Percentiles rank a stretch among this genome's conserved stretches.
phyloP scores from a whole-genome alignment of 2,113 vertebrate species.

The Fregetta grallaria region DNA sequence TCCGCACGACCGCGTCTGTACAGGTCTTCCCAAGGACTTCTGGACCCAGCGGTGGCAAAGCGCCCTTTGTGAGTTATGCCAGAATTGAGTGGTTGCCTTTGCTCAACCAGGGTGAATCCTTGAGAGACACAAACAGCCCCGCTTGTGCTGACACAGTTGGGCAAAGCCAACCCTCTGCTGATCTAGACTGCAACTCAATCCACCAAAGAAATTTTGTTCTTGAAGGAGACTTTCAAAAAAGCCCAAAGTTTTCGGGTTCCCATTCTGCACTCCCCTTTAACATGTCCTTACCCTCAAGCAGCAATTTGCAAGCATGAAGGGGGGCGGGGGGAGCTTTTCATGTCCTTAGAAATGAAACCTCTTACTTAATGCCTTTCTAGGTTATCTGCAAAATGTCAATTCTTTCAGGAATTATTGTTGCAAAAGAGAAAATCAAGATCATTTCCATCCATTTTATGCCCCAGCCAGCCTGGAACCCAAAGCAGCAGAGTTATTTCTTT shows the following conservation, averaged over 20 bases:
- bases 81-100: not conserved
- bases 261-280: not conserved
- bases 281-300: not conserved
- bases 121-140: accelerated
- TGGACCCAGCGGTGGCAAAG: too few relatives aligned
- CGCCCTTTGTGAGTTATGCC: accelerated
- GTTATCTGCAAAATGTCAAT: not conserved
- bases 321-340: not conserved
- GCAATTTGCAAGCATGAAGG: accelerated
- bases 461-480: not conserved
- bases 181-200: not conserved
- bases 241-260: accelerated
- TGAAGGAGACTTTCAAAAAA: not conserved
- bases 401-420: not conserved
- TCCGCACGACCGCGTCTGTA: accelerated
- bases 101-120: accelerated
- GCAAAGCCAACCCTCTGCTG: not conserved
- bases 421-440: not conserved
- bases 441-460: not conserved
- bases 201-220: not conserved
- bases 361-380: not conserved
- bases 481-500: not conserved
- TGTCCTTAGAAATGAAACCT: not conserved
- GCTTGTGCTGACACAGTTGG: accelerated
- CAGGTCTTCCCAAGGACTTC: accelerated